Evolutionary conservation across 2,113 vertebrate species (phyloP).

Genomic region (Mustela lutreola): DNA sequence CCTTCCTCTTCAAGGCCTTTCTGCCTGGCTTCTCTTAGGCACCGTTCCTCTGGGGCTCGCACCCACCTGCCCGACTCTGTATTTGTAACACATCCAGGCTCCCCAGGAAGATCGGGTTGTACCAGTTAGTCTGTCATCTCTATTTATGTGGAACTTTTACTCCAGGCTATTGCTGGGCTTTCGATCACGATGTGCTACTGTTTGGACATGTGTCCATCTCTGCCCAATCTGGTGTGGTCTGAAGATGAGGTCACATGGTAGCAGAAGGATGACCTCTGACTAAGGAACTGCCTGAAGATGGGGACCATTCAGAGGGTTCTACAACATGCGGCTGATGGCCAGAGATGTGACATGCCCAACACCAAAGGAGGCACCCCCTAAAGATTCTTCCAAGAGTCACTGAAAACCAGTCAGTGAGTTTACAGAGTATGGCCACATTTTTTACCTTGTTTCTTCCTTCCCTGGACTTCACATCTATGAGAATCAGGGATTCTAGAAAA

Average conservation of each 20-base stretch:
- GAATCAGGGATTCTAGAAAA: slow-evolving; percentile 30
- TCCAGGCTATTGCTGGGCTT: neutral
- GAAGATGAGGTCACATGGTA: neutral
- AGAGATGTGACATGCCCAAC: neutral
- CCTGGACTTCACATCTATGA: neutral
- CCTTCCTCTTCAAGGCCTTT: neutral
- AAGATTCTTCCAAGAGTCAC: neutral
- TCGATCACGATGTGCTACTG: neutral
- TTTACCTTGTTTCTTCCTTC: neutral
- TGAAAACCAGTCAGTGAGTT: neutral
- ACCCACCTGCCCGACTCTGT: neutral
- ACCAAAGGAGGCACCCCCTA: neutral
- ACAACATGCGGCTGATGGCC: neutral
- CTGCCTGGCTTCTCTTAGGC: neutral
- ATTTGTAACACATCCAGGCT: neutral
- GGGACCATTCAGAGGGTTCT: neutral
- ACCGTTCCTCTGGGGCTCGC: neutral
- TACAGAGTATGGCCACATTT: neutral
- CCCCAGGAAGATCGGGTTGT: neutral
- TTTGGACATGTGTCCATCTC: neutral
- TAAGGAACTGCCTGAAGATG: neutral
- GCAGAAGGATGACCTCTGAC: neutral
- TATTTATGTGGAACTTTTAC: neutral
- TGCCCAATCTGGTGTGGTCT: neutral
- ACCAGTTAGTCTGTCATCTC: neutral